phyloP scores from a whole-genome alignment of 1,140 invertebrate genomes.

The Pissodes strobi region DNA sequence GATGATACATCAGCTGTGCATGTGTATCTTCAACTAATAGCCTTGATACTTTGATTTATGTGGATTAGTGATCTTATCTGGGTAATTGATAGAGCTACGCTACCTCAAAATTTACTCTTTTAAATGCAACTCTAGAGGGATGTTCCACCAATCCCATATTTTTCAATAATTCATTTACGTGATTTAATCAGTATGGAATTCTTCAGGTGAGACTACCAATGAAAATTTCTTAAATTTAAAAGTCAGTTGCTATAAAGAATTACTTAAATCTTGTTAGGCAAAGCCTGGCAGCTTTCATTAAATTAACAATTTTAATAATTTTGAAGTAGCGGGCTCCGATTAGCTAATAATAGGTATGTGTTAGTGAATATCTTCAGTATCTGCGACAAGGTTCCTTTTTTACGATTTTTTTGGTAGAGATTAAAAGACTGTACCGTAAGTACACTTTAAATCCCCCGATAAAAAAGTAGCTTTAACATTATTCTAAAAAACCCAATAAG shows the following conservation, averaged over 20 bases:
- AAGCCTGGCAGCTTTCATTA: too few relatives aligned
- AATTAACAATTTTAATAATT: too few relatives aligned
- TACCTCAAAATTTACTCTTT: neutral
- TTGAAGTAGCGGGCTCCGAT: neutral
- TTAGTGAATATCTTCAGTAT: conserved; percentile 1
- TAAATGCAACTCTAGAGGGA: too few relatives aligned
- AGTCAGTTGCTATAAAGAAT: too few relatives aligned
- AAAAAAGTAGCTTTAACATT: conserved; percentile 21
- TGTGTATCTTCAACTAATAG: conserved; percentile 44
- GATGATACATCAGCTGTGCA: conserved; percentile 49
- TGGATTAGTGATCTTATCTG: conserved; percentile 27
- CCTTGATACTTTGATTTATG: conserved; percentile 30
- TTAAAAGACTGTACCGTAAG: conserved; percentile 31
- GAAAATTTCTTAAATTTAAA: too few relatives aligned
- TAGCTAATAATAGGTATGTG: conserved; percentile 12
- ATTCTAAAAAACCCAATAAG: conserved; percentile 9
- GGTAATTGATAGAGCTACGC: neutral
- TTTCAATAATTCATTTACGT: too few relatives aligned
- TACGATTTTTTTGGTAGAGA: conserved; percentile 29
- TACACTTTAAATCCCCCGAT: conserved; percentile 19
- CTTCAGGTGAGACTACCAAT: too few relatives aligned
- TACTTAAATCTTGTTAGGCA: too few relatives aligned
- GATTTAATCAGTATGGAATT: too few relatives aligned
- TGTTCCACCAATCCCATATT: too few relatives aligned
- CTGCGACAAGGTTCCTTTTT: conserved; percentile 23